These are phyloP conservation scores for Cariama cristata DNA, from an alignment of 2,113 vertebrate genomes.

Conservation along the genomic window DNA sequence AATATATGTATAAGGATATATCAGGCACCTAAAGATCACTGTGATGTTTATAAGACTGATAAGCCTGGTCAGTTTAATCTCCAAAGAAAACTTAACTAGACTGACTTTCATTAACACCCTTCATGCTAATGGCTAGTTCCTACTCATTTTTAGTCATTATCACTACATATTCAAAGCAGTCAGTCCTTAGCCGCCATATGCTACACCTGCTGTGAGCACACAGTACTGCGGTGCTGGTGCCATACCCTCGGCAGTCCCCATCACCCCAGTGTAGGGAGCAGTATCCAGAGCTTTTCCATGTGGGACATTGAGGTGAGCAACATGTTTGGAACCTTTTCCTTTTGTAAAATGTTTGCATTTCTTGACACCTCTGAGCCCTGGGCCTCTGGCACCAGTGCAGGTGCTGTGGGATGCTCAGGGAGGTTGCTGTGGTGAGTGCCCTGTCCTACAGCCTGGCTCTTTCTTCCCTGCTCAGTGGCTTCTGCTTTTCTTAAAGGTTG, in stretches of 20 bases:
- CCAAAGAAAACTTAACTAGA: not conserved
- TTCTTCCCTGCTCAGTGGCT: not conserved
- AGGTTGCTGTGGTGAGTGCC: accelerated
- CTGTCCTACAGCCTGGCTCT: not conserved
- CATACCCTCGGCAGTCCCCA: accelerated
- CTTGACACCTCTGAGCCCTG: not conserved
- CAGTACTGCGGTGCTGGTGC: accelerated
- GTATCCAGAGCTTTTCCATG: not conserved
- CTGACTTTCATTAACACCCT: not conserved
- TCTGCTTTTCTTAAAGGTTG: not conserved
- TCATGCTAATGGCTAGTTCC: not conserved
- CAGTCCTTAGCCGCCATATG: not conserved
- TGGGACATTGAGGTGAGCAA: accelerated
- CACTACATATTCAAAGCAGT: not conserved
- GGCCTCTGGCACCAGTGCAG: not conserved
- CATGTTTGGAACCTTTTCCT: not conserved
- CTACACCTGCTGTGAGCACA: accelerated
- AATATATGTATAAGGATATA: not conserved
- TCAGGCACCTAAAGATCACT: not conserved
- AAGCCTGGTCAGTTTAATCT: not conserved
- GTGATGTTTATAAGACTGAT: not conserved
- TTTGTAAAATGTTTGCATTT: not conserved
- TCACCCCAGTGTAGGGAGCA: accelerated
- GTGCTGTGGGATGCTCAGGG: not conserved
- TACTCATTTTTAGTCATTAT: not conserved